Evolutionary conservation across 2,113 vertebrate species (phyloP).

Genomic region (Prionailurus bengalensis): DNA sequence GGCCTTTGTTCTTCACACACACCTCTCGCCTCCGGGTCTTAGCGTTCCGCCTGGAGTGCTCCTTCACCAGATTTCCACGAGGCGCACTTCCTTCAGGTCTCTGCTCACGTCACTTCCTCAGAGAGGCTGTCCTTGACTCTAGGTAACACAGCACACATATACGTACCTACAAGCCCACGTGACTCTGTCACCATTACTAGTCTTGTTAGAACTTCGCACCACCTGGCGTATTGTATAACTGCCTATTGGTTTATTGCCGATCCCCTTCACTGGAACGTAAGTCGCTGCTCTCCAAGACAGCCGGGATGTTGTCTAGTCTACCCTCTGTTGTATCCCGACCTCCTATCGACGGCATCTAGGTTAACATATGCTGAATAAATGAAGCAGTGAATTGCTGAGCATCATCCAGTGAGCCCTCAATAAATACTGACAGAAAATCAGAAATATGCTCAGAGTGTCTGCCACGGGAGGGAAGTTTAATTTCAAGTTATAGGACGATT

Average conservation of each 20-base stretch:
- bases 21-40: not conserved
- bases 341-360: not conserved
- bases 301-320: not conserved
- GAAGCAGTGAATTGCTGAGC: not conserved
- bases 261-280: not conserved
- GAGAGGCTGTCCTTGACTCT: conserved; percentile 6
- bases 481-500: not conserved
- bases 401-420: not conserved
- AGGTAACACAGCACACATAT: not conserved
- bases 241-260: not conserved
- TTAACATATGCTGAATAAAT: not conserved
- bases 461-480: not conserved
- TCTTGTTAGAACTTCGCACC: not conserved
- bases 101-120: not conserved
- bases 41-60: not conserved
- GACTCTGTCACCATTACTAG: not conserved
- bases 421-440: not conserved
- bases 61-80: not conserved
- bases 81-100: not conserved
- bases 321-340: not conserved
- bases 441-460: not conserved
- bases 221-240: not conserved
- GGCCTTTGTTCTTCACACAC: not conserved
- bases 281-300: not conserved
- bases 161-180: not conserved